Conservation (phyloP, 2,797 vertebrate species). For the Hylomyscus alleni region DNA sequence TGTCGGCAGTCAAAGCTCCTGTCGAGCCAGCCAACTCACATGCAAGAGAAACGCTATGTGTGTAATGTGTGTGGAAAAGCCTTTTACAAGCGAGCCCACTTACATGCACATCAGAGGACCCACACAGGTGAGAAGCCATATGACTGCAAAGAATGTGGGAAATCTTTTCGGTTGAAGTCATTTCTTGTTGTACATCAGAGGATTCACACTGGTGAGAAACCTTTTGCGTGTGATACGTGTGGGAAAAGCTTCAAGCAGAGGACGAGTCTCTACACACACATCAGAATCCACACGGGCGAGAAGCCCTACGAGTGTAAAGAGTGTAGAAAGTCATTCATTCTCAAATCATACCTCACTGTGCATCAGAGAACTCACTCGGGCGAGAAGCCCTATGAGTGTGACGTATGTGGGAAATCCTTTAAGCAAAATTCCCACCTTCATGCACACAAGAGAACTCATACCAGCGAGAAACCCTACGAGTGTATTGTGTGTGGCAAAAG, state of each 20-base stretch:
- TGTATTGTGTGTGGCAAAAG: conserved; percentile 75
- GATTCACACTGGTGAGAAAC: conserved; percentile 30
- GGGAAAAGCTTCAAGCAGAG: conserved; percentile 47
- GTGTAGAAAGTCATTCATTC: conserved; percentile 32
- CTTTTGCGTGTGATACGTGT: not conserved
- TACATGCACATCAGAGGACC: conserved; percentile 14
- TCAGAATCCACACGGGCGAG: conserved; percentile 20
- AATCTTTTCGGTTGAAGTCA: conserved; percentile 6
- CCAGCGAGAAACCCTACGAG: conserved; percentile 72
- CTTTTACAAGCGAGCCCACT: conserved; percentile 60
- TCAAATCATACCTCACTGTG: conserved; percentile 14
- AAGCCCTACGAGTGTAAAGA: conserved; percentile 34
- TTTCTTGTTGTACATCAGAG: conserved; percentile 43
- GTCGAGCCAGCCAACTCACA: not conserved
- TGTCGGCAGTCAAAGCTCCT: not conserved
- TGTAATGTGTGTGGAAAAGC: conserved; percentile 71
- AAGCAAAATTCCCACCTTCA: conserved; percentile 45
- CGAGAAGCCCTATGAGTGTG: conserved; percentile 38
- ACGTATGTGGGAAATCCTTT: conserved; percentile 8
- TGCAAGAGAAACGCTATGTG: not conserved
- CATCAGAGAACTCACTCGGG: conserved; percentile 33
- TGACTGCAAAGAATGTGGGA: not conserved
- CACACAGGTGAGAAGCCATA: conserved; percentile 52
- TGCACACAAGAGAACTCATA: conserved; percentile 63
- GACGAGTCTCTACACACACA: conserved; percentile 20